Evolutionary conservation across 2,888 invertebrate genomes (phyloP).

Genomic region (Rhagium mordax): DNA sequence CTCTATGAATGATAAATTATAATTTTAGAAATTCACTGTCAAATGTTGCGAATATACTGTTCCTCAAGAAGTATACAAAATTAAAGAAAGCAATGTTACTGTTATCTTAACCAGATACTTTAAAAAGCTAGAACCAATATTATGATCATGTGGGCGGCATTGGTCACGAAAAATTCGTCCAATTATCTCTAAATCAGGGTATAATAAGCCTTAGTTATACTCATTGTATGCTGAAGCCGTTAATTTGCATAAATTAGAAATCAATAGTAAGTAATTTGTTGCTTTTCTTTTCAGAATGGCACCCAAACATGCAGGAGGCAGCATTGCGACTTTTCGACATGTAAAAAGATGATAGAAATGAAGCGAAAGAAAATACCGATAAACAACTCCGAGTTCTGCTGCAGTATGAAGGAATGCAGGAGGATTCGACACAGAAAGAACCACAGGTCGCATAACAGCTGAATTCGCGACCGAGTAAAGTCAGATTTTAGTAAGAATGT

Average conservation of each 20-base stretch:
- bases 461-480: conserved; percentile 23
- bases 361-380: conserved; percentile 71
- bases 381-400: conserved; percentile 65
- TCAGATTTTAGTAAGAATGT: conserved; percentile 12
- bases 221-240: not conserved
- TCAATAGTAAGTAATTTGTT: not conserved
- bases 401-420: conserved; percentile 65
- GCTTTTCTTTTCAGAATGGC: conserved; percentile 78
- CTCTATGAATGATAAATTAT: no score
- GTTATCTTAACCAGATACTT: no score
- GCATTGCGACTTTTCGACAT: conserved; percentile 83
- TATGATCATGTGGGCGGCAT: not conserved
- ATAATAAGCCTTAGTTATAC: not conserved
- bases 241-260: not conserved
- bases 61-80: no score
- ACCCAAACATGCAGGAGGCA: conserved; percentile 86
- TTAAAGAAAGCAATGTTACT: no score
- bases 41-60: no score
- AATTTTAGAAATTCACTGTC: no score
- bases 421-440: conserved; percentile 59
- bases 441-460: conserved; percentile 38
- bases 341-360: conserved; percentile 73
- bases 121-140: not conserved
- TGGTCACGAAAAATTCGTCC: not conserved
- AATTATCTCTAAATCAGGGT: not conserved